phyloP scores from a whole-genome alignment of 2,797 vertebrate genomes.

The Megaceryle alcyon region DNA sequence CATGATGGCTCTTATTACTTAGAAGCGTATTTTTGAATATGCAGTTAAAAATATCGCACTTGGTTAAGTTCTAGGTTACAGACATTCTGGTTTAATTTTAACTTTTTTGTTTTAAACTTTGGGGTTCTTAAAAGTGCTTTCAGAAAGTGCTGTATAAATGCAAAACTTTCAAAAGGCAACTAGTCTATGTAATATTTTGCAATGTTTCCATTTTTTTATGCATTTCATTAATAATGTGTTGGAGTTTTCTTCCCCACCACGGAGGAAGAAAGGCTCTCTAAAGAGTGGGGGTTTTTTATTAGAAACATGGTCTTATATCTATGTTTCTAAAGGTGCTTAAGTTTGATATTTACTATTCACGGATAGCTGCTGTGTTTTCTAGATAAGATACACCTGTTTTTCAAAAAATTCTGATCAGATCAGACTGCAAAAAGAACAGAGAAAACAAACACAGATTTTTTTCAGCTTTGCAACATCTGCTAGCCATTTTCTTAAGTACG shows the following conservation, averaged over 20 bases:
- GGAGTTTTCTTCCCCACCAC: background rate
- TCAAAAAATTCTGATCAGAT: background rate
- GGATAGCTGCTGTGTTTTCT: background rate
- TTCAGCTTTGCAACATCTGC: background rate
- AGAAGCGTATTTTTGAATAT: constrained; percentile 43
- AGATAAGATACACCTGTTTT: background rate
- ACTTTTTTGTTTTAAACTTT: background rate
- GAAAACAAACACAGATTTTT: background rate
- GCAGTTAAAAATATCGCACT: constrained; percentile 62
- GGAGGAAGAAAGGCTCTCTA: background rate
- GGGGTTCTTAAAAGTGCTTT: background rate
- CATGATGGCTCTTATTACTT: constrained; percentile 65
- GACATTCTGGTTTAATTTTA: constrained; percentile 19
- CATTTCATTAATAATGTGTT: background rate
- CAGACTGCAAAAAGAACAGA: background rate
- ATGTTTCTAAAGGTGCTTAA: background rate
- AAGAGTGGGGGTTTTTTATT: background rate
- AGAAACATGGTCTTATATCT: background rate
- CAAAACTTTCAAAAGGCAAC: background rate
- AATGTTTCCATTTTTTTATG: background rate
- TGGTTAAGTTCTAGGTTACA: constrained; percentile 17
- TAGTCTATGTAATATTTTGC: background rate
- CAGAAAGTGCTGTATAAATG: background rate
- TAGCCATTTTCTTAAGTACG: background rate
- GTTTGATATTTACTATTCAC: background rate